These are phyloP conservation scores for Caenorhabditis becei DNA, from an alignment of 2,888 invertebrate genomes.

Conservation along the genomic window DNA sequence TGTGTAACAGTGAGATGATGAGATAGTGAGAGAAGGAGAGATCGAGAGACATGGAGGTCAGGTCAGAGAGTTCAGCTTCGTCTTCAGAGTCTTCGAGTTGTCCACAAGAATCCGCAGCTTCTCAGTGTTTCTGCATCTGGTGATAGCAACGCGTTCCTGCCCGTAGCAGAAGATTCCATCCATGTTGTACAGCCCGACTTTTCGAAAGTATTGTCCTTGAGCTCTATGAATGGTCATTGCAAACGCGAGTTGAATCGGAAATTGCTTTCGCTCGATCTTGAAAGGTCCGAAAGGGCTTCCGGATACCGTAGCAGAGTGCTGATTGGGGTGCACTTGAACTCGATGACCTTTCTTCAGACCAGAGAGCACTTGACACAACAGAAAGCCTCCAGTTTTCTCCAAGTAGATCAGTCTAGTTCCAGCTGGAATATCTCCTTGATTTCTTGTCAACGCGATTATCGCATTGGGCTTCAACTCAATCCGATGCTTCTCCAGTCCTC, in stretches of 20 bases:
- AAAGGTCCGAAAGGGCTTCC: no score
- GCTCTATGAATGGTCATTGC: background rate
- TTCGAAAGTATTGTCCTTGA: background rate
- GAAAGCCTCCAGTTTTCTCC: background rate
- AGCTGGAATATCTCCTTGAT: background rate
- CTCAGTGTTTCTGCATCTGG: background rate
- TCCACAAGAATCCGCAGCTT: no score
- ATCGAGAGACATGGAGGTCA: no score
- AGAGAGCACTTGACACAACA: background rate
- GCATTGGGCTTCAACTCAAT: background rate
- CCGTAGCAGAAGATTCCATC: background rate
- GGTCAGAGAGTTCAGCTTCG: no score
- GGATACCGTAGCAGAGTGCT: background rate
- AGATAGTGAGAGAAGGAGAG: no score
- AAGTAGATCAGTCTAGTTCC: conserved; percentile 1
- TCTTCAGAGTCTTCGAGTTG: no score
- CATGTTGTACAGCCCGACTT: background rate
- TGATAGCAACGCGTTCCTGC: background rate
- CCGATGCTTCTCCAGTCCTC: background rate
- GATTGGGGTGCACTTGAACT: background rate
- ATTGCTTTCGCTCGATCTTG: background rate
- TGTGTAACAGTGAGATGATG: no score
- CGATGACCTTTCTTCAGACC: background rate
- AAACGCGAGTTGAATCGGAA: background rate
- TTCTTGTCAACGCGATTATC: background rate